A percentile compares a stretch with the other conserved stretches of the same genome.
Conservation (phyloP, 2,113 vertebrate genomes). For the Alouatta palliata region DNA sequence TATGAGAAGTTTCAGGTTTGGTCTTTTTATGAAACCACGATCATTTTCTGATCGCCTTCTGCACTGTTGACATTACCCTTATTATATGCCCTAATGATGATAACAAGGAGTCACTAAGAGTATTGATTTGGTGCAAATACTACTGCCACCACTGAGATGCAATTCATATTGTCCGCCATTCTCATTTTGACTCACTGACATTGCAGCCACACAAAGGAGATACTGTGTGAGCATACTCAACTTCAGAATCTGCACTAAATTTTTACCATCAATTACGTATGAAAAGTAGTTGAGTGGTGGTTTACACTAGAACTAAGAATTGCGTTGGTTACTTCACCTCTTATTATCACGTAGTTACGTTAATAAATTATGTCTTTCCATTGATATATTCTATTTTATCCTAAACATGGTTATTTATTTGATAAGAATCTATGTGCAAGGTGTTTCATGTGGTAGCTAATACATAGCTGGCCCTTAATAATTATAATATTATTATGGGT, state of each 20-base stretch:
- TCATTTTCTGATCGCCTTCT: neutral
- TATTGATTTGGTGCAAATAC: neutral
- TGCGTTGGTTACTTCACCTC: neutral
- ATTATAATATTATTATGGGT: neutral
- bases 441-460: neutral
- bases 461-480: neutral
- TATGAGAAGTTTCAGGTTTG: neutral
- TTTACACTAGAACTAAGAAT: neutral
- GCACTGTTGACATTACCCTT: neutral
- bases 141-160: neutral
- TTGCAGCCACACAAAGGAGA: neutral
- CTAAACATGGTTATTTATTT: neutral
- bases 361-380: neutral
- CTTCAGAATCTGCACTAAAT: neutral
- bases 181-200: neutral
- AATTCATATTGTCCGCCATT: neutral
- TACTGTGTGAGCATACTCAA: neutral
- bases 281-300: neutral
- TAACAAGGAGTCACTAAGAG: neutral
- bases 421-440: neutral
- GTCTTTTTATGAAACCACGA: neutral
- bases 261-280: neutral
- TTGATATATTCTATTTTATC: neutral
- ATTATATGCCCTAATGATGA: neutral
- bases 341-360: neutral